Evolutionary conservation across 2,113 vertebrate species (phyloP).

Genomic region (Seriola aureovittata): DNA sequence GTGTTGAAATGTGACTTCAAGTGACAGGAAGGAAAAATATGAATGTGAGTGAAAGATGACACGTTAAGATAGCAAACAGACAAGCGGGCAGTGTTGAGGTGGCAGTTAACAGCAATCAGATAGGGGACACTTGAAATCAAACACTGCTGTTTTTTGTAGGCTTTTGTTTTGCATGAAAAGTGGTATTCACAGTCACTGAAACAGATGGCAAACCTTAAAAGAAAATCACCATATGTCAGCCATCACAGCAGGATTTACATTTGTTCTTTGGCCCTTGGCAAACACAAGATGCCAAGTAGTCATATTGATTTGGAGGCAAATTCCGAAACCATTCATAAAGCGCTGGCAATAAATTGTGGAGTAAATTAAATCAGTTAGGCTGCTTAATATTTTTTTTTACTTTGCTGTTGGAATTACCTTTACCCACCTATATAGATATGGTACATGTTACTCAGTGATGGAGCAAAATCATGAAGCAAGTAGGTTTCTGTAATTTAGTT

Average conservation of each 20-base stretch:
- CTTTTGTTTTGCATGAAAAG: neutral
- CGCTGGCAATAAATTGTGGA: neutral
- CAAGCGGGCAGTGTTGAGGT: neutral
- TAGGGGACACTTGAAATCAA: neutral
- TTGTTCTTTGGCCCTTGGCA: conserved; percentile 22
- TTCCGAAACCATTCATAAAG: neutral
- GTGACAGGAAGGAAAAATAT: neutral
- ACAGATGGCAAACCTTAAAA: neutral
- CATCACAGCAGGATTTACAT: neutral
- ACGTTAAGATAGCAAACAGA: conserved; percentile 5
- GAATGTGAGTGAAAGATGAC: neutral
- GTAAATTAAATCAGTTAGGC: neutral
- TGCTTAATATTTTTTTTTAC: neutral
- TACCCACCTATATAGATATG: neutral
- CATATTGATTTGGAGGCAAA: conserved; percentile 14
- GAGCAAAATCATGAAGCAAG: conserved; percentile 8
- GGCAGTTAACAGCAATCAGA: neutral
- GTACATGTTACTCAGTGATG: neutral
- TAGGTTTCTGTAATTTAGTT: conserved; percentile 25
- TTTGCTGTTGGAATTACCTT: neutral
- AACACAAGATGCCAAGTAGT: conserved; percentile 16
- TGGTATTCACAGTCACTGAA: neutral
- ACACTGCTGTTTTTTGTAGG: neutral
- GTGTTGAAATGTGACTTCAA: too few species aligned
- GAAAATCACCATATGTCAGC: conserved; percentile 3